Conservation (phyloP, 2,888 invertebrate species). For the Rutpela maculata region DNA sequence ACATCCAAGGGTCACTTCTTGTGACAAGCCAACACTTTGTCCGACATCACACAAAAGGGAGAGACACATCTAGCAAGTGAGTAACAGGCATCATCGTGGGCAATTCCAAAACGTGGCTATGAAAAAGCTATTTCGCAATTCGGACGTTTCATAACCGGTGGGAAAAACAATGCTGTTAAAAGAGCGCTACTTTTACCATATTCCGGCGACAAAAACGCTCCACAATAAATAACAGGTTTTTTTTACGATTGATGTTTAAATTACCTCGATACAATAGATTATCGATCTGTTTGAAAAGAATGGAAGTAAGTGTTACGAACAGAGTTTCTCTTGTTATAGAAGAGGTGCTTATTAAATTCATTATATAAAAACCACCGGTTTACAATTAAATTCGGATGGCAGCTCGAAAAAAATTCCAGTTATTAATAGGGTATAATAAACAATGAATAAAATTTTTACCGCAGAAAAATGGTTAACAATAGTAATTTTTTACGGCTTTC, state of each 20-base stretch:
- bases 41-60: background rate
- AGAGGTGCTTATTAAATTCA: constrained; percentile 6
- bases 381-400: background rate
- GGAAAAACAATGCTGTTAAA: constrained; percentile 16
- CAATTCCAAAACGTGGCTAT: constrained; percentile 12
- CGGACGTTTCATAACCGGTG: constrained; percentile 17
- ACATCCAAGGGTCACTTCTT: background rate
- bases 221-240: constrained; percentile 10
- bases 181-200: constrained; percentile 24
- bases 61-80: background rate
- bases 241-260: constrained; percentile 23
- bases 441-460: constrained; percentile 4
- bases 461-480: constrained; percentile 1
- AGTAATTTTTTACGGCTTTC: constrained; percentile 1
- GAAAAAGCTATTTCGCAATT: constrained; percentile 22
- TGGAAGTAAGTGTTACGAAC: constrained; percentile 2
- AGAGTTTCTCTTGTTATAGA: constrained; percentile 16
- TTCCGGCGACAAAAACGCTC: constrained; percentile 6
- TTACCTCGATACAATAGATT: constrained; percentile 25
- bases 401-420: background rate
- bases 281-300: constrained; percentile 17
- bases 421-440: constrained; percentile 7
- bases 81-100: constrained; percentile 8
- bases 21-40: background rate
- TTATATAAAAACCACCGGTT: background rate